Evolutionary conservation across 23 tunicate species (phyloP).

Genomic region (Oikopleura vanhoeffeni): DNA sequence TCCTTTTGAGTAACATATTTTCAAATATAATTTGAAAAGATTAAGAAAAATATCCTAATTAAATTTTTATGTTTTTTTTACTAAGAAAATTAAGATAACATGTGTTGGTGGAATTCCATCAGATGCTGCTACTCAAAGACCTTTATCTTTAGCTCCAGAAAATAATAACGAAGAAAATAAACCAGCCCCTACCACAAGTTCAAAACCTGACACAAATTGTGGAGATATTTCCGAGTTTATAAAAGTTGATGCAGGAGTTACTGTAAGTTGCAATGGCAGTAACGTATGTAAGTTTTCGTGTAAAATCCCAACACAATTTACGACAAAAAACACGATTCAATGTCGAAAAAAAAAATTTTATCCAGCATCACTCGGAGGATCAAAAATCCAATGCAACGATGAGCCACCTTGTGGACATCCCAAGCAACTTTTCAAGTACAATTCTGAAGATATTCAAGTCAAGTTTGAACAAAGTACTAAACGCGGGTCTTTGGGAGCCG

Average conservation of each 20-base stretch:
- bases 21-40: too few relatives aligned
- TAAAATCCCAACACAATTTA: neutral
- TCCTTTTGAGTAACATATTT: too few relatives aligned
- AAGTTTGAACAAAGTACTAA: neutral
- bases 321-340: neutral
- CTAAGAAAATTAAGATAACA: too few relatives aligned
- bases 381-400: neutral
- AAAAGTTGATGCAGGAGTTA: neutral
- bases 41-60: too few relatives aligned
- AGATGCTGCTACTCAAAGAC: too few relatives aligned
- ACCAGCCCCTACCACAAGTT: too few relatives aligned
- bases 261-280: neutral
- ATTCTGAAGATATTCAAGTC: neutral
- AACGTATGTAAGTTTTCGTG: neutral
- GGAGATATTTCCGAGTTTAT: neutral
- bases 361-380: neutral
- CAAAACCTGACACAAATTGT: too few relatives aligned
- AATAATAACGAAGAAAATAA: too few relatives aligned
- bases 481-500: neutral
- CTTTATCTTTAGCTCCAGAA: too few relatives aligned
- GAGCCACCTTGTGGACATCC: slow-evolving; percentile 1
- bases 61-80: too few relatives aligned
- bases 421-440: neutral
- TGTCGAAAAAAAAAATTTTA: neutral
- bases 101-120: too few relatives aligned